These are phyloP conservation scores for Piaya cayana DNA, from an alignment of 2,113 vertebrate species.

Conservation along the genomic window DNA sequence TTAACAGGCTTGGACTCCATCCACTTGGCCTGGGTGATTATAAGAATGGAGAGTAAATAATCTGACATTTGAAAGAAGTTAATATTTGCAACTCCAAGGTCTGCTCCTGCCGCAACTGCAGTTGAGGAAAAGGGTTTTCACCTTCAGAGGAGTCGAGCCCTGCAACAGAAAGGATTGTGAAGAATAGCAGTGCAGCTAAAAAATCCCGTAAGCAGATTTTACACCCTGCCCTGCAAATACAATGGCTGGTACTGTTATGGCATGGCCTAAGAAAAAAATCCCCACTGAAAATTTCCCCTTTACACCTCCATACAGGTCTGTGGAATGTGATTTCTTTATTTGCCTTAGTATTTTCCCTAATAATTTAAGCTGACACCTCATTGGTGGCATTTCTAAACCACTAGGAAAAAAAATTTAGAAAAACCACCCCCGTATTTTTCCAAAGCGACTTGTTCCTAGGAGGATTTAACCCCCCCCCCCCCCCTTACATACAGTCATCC, in stretches of 20 bases:
- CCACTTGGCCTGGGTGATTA: conserved; percentile 30
- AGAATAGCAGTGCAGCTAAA: background rate
- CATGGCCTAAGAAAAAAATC: background rate
- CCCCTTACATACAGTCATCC: background rate
- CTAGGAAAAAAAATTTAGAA: background rate
- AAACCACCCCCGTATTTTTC: background rate
- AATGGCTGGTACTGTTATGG: conserved; percentile 36
- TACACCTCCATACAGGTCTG: conserved; percentile 10
- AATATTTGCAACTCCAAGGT: conserved; percentile 34
- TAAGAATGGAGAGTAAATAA: conserved; percentile 38
- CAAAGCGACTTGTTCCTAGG: background rate
- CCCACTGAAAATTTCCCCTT: conserved; percentile 5
- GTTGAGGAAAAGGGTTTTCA: background rate
- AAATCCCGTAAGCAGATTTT: conserved; percentile 45
- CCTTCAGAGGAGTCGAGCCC: background rate
- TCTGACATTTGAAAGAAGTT: conserved; percentile 19
- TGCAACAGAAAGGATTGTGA: background rate
- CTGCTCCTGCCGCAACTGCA: background rate
- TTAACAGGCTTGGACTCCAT: conserved; percentile 29
- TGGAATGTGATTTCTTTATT: conserved; percentile 36
- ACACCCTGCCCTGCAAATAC: conserved; percentile 25
- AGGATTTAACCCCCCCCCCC: background rate
- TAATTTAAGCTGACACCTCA: conserved; percentile 13
- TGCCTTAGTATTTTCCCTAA: background rate
- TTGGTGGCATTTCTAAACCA: background rate